phyloP scores from a whole-genome alignment of 2,888 invertebrate genomes.

The Frankliniella fusca region DNA sequence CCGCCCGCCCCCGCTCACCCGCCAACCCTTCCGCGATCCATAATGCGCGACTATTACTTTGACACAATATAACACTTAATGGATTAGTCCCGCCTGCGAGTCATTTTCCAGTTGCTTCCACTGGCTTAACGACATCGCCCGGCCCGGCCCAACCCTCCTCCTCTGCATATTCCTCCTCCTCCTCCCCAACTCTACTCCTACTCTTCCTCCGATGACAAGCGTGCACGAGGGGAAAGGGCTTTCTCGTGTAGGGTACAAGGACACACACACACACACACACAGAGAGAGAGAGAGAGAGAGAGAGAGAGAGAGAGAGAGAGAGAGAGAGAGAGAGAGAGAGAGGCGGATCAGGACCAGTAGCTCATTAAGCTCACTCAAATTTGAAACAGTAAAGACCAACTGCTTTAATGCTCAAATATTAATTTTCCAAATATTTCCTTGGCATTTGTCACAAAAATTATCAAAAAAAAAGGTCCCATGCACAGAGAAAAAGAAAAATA shows the following conservation, averaged over 20 bases:
- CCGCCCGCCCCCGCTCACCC: not conserved
- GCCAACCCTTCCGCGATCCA: constrained; percentile 17
- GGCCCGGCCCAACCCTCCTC: not conserved
- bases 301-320: too few relatives aligned
- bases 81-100: constrained; percentile 7
- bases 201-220: constrained; percentile 13
- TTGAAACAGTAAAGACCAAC: not conserved
- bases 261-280: not conserved
- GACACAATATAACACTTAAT: constrained; percentile 23
- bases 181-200: not conserved
- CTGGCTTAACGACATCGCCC: constrained; percentile 1
- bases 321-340: too few relatives aligned
- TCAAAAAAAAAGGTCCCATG: too few relatives aligned
- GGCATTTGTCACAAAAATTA: too few relatives aligned
- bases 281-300: not conserved
- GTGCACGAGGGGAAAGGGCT: not conserved
- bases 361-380: not conserved
- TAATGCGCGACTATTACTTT: constrained; percentile 25
- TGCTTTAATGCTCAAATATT: too few relatives aligned
- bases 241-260: not conserved
- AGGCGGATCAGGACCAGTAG: too few relatives aligned
- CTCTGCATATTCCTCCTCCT: not conserved
- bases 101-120: constrained; percentile 11
- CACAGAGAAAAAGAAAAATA: too few relatives aligned
- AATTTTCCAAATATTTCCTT: not conserved